phyloP scores from a whole-genome alignment of 2,797 vertebrate species.

The Phoebastria nigripes region DNA sequence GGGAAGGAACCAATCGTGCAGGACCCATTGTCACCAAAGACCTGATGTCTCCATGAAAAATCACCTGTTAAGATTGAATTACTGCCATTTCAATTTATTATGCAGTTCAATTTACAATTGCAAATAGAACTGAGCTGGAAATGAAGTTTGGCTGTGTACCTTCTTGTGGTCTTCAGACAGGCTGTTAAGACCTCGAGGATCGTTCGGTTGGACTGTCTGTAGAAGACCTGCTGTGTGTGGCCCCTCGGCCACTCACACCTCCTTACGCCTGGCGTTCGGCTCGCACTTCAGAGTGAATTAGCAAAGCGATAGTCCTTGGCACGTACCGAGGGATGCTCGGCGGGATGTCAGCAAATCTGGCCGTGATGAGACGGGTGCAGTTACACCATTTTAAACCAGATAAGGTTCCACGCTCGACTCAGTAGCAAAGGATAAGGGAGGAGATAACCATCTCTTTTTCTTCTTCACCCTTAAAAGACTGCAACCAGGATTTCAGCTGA shows the following conservation, averaged over 20 bases:
- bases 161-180: background rate
- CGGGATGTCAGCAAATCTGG: background rate
- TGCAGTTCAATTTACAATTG: background rate
- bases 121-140: background rate
- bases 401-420: background rate
- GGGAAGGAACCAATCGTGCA: background rate
- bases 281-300: background rate
- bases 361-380: fast-evolving
- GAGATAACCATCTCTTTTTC: background rate
- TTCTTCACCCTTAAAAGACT: background rate
- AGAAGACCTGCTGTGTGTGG: background rate
- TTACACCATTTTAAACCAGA: background rate
- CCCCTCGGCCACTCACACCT: background rate
- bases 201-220: background rate
- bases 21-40: background rate
- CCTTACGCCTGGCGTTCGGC: background rate
- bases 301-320: too few species aligned
- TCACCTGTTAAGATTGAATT: background rate
- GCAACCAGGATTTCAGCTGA: background rate
- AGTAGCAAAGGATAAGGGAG: background rate
- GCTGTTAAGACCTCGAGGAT: background rate
- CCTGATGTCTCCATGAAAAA: background rate
- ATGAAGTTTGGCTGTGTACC: background rate
- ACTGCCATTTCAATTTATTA: background rate
- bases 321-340: background rate